Evolutionary conservation across 2,888 invertebrate genomes (phyloP).

Genomic region (Aphidius colemani): DNA sequence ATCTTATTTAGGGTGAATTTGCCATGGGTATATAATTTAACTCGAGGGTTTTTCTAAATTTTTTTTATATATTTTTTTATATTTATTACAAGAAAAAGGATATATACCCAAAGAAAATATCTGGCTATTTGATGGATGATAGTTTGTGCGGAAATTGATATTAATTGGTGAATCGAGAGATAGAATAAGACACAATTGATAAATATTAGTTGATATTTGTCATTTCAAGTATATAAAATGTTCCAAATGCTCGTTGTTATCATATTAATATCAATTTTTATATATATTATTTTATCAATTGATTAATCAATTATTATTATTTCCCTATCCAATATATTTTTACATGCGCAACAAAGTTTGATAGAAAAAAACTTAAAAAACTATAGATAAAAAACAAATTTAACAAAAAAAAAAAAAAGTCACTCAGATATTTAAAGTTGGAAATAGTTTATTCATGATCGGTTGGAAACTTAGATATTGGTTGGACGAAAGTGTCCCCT

Average conservation of each 20-base stretch:
- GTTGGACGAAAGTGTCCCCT: conserved; percentile 60
- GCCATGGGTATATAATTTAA: conserved; percentile 4
- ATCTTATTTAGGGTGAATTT: conserved; percentile 14
- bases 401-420: conserved; percentile 23
- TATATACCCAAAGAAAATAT: not conserved
- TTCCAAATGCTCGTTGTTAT: no score
- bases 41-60: conserved; percentile 7
- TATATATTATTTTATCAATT: no score
- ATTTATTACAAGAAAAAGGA: not conserved
- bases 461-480: conserved; percentile 58
- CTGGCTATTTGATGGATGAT: not conserved
- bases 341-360: no score
- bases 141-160: not conserved
- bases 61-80: no score
- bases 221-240: no score
- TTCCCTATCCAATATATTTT: no score
- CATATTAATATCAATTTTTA: no score
- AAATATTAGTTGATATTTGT: no score
- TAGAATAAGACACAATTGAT: not conserved
- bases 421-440: conserved; percentile 59
- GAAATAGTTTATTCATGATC: conserved; percentile 61
- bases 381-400: no score
- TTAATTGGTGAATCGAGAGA: not conserved
- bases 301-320: no score
- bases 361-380: no score